Percentiles rank a stretch among this genome's conserved stretches.
These are phyloP conservation scores for Mormyrus iriodes DNA, from an alignment of 2,113 vertebrate genomes.

Conservation along the genomic window DNA sequence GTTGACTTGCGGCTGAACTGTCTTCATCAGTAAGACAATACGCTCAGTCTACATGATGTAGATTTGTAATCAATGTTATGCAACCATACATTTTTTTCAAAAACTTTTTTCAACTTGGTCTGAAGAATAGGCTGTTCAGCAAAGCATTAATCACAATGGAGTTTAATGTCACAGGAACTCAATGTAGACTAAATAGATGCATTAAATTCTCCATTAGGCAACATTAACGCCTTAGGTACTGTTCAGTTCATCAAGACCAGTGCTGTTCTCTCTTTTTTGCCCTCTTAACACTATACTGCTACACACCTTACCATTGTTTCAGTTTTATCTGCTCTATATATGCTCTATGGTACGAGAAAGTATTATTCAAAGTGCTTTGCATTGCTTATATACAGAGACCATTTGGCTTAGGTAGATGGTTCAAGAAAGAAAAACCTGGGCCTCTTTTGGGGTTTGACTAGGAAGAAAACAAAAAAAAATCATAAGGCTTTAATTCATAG, in stretches of 20 bases:
- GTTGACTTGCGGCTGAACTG: not conserved
- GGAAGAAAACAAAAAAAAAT: not conserved
- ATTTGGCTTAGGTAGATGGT: not conserved
- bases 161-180: not conserved
- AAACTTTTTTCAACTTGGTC: not conserved
- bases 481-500: slow-evolving; percentile 13
- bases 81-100: not conserved
- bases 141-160: not conserved
- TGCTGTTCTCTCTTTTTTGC: not conserved
- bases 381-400: not conserved
- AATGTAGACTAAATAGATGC: not conserved
- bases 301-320: not conserved
- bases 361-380: not conserved
- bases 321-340: not conserved
- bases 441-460: not conserved
- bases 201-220: not conserved
- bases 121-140: not conserved
- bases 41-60: not conserved
- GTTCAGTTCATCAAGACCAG: not conserved
- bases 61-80: not conserved
- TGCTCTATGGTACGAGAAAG: not conserved
- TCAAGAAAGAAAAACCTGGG: not conserved
- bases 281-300: not conserved
- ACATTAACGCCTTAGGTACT: not conserved
- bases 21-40: not conserved